Conservation (phyloP, 2,888 invertebrate genomes). For the Eristalis intricaria region DNA sequence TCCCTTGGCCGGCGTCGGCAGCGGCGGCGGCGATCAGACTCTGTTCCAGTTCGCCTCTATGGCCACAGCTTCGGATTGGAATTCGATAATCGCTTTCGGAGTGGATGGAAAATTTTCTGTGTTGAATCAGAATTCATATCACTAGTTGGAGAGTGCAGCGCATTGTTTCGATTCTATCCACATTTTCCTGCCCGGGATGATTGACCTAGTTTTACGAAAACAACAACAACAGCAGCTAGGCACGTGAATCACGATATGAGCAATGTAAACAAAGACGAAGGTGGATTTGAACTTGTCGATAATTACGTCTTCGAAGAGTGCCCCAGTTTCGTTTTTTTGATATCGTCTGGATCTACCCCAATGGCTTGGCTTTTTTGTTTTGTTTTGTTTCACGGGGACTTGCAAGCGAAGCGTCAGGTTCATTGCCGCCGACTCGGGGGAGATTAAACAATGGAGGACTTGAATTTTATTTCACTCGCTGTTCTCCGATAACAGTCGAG, state of each 20-base stretch:
- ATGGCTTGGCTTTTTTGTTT: too few species aligned
- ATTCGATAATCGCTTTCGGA: conserved; percentile 26
- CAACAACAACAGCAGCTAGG: too few species aligned
- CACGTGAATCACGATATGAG: background rate
- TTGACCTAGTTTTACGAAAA: background rate
- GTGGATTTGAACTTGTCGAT: background rate
- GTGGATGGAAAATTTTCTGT: conserved; percentile 60
- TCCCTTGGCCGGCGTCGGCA: too few species aligned
- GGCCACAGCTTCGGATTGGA: conserved; percentile 18
- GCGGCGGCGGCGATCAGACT: too few species aligned
- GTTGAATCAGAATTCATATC: conserved; percentile 40
- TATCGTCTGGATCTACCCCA: background rate
- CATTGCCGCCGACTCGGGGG: background rate
- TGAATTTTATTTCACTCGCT: background rate
- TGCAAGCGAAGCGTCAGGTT: background rate
- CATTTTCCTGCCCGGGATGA: background rate
- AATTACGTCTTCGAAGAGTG: background rate
- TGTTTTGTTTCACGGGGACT: background rate
- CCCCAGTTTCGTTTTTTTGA: background rate
- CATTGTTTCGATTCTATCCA: background rate
- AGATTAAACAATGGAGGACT: background rate
- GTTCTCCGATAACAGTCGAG: background rate
- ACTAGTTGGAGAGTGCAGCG: background rate
- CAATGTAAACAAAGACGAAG: background rate
- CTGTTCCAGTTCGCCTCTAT: conserved; percentile 44